phyloP scores from a whole-genome alignment of 2,797 vertebrate genomes.

The Heliangelus exortis region DNA sequence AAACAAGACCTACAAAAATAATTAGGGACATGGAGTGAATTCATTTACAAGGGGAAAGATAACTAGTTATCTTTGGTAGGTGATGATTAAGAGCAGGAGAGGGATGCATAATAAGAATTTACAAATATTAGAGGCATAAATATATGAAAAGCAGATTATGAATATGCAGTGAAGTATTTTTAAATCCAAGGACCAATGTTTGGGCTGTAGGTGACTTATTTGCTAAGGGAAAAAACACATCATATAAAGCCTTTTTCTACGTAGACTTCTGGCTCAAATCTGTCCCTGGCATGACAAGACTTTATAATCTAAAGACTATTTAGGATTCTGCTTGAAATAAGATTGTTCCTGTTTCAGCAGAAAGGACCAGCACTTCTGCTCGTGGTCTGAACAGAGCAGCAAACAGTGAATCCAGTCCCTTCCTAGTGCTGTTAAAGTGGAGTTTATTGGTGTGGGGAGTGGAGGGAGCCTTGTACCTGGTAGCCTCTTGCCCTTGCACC shows the following conservation, averaged over 20 bases:
- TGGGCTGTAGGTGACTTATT: slow-evolving; percentile 57
- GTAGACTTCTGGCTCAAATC: not conserved
- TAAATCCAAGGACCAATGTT: slow-evolving; percentile 42
- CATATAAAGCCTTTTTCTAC: not conserved
- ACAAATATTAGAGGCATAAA: slow-evolving; percentile 72
- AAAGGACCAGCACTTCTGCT: not conserved
- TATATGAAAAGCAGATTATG: slow-evolving; percentile 68
- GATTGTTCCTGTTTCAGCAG: not conserved
- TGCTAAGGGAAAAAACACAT: not conserved
- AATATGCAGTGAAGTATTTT: slow-evolving; percentile 63
- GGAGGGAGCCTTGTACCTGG: not conserved
- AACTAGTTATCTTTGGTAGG: slow-evolving; percentile 65
- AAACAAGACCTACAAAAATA: slow-evolving; percentile 58
- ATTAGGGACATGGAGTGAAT: slow-evolving; percentile 59
- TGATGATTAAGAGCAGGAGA: slow-evolving; percentile 63
- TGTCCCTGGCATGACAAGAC: not conserved
- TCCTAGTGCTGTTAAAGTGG: not conserved
- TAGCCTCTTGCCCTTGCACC: fast-evolving
- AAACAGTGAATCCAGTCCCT: fast-evolving
- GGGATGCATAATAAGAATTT: slow-evolving; percentile 71
- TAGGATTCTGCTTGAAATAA: slow-evolving; percentile 12
- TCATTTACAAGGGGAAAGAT: slow-evolving; percentile 61
- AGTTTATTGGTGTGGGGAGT: not conserved
- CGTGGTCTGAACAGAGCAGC: not conserved
- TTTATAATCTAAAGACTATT: slow-evolving; percentile 16